Percentiles rank a stretch among this genome's conserved stretches.
phyloP scores from a whole-genome alignment of 2,888 invertebrate genomes.

The Apodemia duryi region DNA sequence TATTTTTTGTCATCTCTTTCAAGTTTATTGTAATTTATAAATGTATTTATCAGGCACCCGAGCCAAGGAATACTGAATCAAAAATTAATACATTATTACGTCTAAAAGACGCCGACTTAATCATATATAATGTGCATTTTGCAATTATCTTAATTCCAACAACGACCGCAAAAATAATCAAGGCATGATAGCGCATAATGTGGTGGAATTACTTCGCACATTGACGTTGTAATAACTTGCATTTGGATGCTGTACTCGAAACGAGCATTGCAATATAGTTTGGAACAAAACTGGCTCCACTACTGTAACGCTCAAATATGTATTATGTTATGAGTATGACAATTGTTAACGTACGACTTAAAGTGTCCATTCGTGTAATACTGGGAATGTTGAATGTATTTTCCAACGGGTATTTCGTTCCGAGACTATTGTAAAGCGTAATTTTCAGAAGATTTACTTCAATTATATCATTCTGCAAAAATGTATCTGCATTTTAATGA shows the following conservation, averaged over 20 bases:
- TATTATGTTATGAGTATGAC: constrained; percentile 5
- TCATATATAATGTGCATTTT: neutral
- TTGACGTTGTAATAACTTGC: constrained; percentile 14
- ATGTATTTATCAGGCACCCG: neutral
- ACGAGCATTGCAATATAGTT: constrained; percentile 10
- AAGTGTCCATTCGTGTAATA: constrained; percentile 3
- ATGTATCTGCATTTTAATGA: too few relatives aligned
- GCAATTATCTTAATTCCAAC: constrained; percentile 12
- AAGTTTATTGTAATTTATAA: too few relatives aligned
- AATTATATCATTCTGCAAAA: too few relatives aligned
- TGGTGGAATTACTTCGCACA: constrained; percentile 7
- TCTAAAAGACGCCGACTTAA: constrained; percentile 4
- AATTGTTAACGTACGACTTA: constrained; percentile 5
- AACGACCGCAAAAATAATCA: constrained; percentile 14
- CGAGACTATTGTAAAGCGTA: too few relatives aligned
- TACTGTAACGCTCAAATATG: neutral
- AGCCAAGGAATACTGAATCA: neutral
- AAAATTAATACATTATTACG: constrained; percentile 5
- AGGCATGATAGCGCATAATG: constrained; percentile 13
- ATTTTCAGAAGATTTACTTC: too few relatives aligned
- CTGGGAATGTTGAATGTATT: neutral
- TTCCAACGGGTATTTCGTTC: too few relatives aligned
- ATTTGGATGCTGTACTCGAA: neutral
- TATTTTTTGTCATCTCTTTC: too few relatives aligned
- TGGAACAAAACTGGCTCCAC: constrained; percentile 13